phyloP scores from a whole-genome alignment of 2,797 vertebrate genomes.

The Echiichthys vipera region DNA sequence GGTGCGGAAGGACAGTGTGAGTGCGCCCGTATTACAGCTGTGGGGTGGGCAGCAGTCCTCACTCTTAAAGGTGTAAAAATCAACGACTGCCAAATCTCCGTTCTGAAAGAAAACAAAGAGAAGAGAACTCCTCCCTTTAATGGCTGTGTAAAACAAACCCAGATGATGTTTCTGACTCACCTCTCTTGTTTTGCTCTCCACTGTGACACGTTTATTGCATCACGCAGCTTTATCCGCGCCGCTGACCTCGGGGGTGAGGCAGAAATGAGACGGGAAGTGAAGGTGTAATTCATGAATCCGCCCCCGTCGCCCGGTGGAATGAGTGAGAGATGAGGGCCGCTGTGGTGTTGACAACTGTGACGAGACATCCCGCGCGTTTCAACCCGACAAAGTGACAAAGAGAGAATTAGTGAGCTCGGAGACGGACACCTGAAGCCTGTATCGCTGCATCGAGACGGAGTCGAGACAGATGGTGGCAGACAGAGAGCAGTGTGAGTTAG shows the following conservation, averaged over 20 bases:
- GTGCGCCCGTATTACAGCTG: too few relatives aligned
- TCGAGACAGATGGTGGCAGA: slow-evolving; percentile 49
- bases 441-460: slow-evolving; percentile 42
- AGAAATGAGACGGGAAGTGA: slow-evolving; percentile 17
- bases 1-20: too few relatives aligned
- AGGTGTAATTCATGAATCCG: slow-evolving; percentile 52
- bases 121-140: not conserved
- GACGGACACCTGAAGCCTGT: slow-evolving; percentile 32
- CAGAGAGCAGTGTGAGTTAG: slow-evolving; percentile 14
- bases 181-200: not conserved
- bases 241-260: slow-evolving; percentile 32
- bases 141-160: not conserved
- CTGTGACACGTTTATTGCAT: not conserved
- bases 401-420: slow-evolving; percentile 46
- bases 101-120: not conserved
- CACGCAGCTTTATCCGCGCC: not conserved
- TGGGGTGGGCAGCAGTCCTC: too few relatives aligned
- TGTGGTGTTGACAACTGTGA: slow-evolving; percentile 56
- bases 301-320: slow-evolving; percentile 35
- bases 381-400: slow-evolving; percentile 62
- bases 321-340: slow-evolving; percentile 54
- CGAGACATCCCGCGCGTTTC: slow-evolving; percentile 54
- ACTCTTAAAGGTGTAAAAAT: too few relatives aligned
- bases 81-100: not conserved
- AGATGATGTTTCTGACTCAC: not conserved